A percentile compares a stretch with the other conserved stretches of the same genome.
Evolutionary conservation across 2,888 invertebrate genomes (phyloP).

Genomic region (Philereme vetulata): DNA sequence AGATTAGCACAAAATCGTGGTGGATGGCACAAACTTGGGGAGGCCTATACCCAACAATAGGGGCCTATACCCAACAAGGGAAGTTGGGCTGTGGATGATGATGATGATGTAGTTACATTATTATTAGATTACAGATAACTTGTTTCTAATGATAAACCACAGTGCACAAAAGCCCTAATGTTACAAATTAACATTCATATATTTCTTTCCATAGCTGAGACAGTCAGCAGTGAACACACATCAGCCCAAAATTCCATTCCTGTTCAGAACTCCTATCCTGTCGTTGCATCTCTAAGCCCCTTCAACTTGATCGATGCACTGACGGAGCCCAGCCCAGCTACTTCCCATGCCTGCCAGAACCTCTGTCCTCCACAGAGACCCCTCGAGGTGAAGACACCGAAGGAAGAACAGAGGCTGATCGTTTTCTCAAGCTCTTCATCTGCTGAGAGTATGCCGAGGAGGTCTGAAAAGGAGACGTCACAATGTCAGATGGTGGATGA

Average conservation of each 20-base stretch:
- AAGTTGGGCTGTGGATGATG: too few species aligned
- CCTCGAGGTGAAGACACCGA: slow-evolving; percentile 46
- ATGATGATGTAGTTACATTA: too few species aligned
- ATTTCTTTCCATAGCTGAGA: slow-evolving; percentile 48
- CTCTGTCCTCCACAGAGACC: slow-evolving; percentile 54
- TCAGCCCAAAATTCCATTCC: slow-evolving; percentile 58
- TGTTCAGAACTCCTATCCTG: slow-evolving; percentile 18
- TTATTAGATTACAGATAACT: too few species aligned
- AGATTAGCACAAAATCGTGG: too few species aligned
- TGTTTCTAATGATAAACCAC: too few species aligned
- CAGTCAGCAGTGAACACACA: slow-evolving; percentile 45
- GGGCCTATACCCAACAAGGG: too few species aligned
- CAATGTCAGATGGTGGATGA: slow-evolving; percentile 49
- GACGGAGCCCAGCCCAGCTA: slow-evolving; percentile 63
- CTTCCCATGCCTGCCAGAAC: slow-evolving; percentile 56
- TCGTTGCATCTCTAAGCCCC: slow-evolving; percentile 6
- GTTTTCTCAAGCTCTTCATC: slow-evolving; percentile 68
- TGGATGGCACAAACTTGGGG: too few species aligned
- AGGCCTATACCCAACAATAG: too few species aligned
- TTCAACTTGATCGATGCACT: slow-evolving; percentile 65
- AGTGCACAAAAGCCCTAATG: too few species aligned
- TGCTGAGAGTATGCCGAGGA: slow-evolving; percentile 57
- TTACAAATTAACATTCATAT: too few species aligned
- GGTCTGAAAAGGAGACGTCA: slow-evolving; percentile 46
- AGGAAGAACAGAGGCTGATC: slow-evolving; percentile 56